These are phyloP conservation scores for Sclerodermus sp. DNA, from an alignment of 2,888 invertebrate species.

Conservation along the genomic window DNA sequence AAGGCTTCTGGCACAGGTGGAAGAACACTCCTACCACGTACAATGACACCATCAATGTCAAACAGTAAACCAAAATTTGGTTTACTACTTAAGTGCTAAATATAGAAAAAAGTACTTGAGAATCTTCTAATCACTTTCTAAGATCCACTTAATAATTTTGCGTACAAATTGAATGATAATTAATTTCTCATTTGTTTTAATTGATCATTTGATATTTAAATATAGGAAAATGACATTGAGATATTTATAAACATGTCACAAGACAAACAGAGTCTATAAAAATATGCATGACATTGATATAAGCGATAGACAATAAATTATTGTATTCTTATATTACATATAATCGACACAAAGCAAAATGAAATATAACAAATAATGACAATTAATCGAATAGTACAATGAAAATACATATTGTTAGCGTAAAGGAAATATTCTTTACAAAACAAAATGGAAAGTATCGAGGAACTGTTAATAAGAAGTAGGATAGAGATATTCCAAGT, in stretches of 20 bases:
- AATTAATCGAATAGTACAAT: too few species aligned
- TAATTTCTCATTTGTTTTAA: neutral
- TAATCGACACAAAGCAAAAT: too few species aligned
- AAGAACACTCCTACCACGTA: constrained; percentile 63
- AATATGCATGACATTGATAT: constrained; percentile 21
- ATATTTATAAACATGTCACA: constrained; percentile 3
- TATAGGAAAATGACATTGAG: constrained; percentile 13
- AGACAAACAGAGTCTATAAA: constrained; percentile 16
- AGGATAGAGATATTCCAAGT: too few species aligned
- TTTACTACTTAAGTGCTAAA: constrained; percentile 45
- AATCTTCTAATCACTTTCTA: too few species aligned
- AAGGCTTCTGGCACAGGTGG: constrained; percentile 65
- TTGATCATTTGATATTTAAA: neutral
- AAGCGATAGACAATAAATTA: constrained; percentile 1
- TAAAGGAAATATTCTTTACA: too few species aligned
- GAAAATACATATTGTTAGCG: too few species aligned
- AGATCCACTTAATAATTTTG: too few species aligned
- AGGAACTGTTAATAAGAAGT: too few species aligned
- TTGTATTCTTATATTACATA: neutral
- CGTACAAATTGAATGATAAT: neutral
- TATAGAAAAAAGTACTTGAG: constrained; percentile 2
- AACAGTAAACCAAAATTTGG: constrained; percentile 66
- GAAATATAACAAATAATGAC: too few species aligned
- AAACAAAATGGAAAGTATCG: too few species aligned
- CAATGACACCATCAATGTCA: constrained; percentile 71